phyloP scores from a whole-genome alignment of 2,888 invertebrate species.

The Calameuta pallipes region DNA sequence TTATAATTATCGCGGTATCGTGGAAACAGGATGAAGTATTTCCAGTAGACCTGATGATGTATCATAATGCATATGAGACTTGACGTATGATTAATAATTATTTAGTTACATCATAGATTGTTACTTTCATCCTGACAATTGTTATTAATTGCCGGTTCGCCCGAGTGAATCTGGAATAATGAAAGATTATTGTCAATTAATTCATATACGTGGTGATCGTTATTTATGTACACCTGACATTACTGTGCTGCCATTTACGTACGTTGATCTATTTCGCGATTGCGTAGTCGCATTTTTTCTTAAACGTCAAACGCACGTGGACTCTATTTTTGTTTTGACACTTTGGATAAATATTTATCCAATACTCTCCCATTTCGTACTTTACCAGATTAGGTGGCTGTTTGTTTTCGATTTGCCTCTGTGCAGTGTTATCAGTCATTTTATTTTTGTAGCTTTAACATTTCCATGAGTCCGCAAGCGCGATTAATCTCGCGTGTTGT shows the following conservation, averaged over 20 bases:
- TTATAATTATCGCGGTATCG: neutral
- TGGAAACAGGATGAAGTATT: neutral
- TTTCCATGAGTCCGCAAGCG: too few species aligned
- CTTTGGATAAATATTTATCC: neutral
- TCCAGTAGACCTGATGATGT: neutral
- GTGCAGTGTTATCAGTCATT: too few species aligned
- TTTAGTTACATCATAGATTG: neutral
- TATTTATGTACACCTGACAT: neutral
- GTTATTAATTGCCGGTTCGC: neutral
- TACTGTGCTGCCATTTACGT: neutral
- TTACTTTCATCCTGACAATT: neutral
- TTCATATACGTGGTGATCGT: neutral
- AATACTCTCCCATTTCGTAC: too few species aligned
- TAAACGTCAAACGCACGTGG: neutral
- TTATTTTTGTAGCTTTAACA: too few species aligned
- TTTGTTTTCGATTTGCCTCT: too few species aligned
- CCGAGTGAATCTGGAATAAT: neutral
- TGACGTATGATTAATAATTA: neutral
- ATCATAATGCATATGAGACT: neutral
- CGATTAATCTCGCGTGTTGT: too few species aligned
- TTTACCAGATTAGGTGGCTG: too few species aligned
- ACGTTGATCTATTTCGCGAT: neutral
- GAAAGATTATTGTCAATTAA: neutral
- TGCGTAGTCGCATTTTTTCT: neutral
- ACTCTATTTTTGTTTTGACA: neutral